These are phyloP conservation scores for Dinothrombium tinctorium DNA, from an alignment of 1,140 invertebrate genomes.

Conservation along the genomic window DNA sequence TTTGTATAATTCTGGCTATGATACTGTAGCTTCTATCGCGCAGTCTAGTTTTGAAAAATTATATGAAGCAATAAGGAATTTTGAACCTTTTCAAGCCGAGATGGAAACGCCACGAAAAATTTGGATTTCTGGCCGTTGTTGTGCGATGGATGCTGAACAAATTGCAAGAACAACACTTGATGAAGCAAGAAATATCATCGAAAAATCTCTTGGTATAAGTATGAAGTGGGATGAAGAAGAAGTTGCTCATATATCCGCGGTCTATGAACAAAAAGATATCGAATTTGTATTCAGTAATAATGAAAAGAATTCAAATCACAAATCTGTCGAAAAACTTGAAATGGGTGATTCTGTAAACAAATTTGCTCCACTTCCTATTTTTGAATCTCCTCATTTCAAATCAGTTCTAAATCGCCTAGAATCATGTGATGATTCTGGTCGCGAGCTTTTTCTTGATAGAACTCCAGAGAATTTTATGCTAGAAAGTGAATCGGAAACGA, in stretches of 20 bases:
- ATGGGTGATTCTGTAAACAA: not conserved
- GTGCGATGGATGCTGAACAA: slow-evolving; percentile 46
- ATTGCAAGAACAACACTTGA: slow-evolving; percentile 48
- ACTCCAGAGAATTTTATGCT: too few relatives aligned
- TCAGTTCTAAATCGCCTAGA: too few relatives aligned
- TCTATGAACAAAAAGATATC: not conserved
- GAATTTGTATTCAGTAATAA: not conserved
- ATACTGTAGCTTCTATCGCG: slow-evolving; percentile 48
- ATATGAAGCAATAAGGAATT: not conserved
- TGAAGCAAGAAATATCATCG: slow-evolving; percentile 46
- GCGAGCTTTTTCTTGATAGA: too few relatives aligned
- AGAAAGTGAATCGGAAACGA: too few relatives aligned
- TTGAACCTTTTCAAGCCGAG: slow-evolving; percentile 22
- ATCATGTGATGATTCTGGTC: too few relatives aligned
- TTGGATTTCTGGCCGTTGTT: not conserved
- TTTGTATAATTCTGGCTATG: slow-evolving; percentile 59
- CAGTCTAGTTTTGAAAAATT: slow-evolving; percentile 22
- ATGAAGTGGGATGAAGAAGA: not conserved
- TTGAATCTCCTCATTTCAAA: not conserved
- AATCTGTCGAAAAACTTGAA: not conserved
- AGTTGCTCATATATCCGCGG: not conserved
- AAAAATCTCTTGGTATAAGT: slow-evolving; percentile 17
- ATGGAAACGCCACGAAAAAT: slow-evolving; percentile 27
- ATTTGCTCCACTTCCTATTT: not conserved
- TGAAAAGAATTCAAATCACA: not conserved